Evolutionary conservation across 2,888 invertebrate genomes (phyloP).

Genomic region (Axea sp.): DNA sequence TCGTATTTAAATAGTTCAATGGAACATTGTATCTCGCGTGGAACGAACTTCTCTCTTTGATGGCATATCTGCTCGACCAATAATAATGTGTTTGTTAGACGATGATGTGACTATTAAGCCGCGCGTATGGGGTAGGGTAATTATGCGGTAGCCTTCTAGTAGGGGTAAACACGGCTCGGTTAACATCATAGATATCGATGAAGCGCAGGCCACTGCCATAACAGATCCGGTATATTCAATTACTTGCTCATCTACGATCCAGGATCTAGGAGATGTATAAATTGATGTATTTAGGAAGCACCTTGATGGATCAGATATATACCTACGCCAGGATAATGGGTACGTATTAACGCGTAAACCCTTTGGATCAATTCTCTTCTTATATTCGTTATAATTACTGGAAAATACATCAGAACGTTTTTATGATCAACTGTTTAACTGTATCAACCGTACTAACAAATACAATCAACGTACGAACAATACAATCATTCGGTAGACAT

Average conservation of each 20-base stretch:
- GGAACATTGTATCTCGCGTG: conserved; percentile 37
- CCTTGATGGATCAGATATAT: conserved; percentile 10
- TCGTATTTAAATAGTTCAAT: too few species aligned
- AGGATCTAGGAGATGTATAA: conserved; percentile 74
- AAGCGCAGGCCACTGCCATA: conserved; percentile 65
- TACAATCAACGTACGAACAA: too few species aligned
- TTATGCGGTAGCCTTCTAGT: conserved; percentile 67
- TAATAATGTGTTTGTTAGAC: conserved; percentile 72
- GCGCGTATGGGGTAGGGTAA: conserved; percentile 66
- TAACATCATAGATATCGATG: conserved; percentile 75
- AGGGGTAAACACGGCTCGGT: conserved; percentile 72
- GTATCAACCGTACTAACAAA: too few species aligned
- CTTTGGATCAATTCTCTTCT: too few species aligned
- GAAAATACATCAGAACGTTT: too few species aligned
- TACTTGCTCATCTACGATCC: conserved; percentile 75
- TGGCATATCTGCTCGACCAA: conserved; percentile 61
- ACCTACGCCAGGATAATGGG: not conserved
- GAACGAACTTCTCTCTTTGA: conserved; percentile 20
- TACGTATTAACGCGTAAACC: not conserved
- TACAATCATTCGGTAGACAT: too few species aligned
- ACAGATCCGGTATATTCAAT: conserved; percentile 74
- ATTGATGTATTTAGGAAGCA: conserved; percentile 74
- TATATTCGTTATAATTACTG: too few species aligned
- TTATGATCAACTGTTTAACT: too few species aligned
- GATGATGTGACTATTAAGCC: conserved; percentile 71